Evolutionary conservation across 2,113 vertebrate genomes (phyloP).

Genomic region (Paraplagusia blochii): DNA sequence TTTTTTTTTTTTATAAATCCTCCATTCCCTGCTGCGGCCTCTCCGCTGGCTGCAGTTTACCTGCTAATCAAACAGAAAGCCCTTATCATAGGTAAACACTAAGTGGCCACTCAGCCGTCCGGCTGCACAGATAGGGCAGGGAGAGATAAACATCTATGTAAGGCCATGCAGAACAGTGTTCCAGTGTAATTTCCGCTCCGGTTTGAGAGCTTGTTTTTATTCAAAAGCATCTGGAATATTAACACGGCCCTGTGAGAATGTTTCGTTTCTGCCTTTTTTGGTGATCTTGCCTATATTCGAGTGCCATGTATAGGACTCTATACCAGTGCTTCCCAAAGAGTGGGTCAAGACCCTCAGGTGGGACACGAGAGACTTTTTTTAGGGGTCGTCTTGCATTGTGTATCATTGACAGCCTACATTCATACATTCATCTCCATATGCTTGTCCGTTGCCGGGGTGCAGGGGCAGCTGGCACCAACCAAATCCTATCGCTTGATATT

Average conservation of each 20-base stretch:
- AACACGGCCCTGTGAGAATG: conserved; percentile 71
- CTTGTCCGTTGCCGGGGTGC: too few relatives aligned
- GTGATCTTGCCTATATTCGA: conserved; percentile 58
- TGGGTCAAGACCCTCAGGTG: too few relatives aligned
- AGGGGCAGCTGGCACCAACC: too few relatives aligned
- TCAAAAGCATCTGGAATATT: conserved; percentile 76
- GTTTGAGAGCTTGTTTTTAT: conserved; percentile 67
- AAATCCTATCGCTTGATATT: too few relatives aligned
- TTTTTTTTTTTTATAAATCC: conserved; percentile 15
- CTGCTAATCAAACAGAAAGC: conserved; percentile 59
- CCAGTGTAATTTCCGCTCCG: conserved; percentile 65
- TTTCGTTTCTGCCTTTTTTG: conserved; percentile 61
- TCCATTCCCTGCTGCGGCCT: conserved; percentile 31
- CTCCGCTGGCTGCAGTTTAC: conserved; percentile 50
- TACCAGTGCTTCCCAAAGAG: too few relatives aligned
- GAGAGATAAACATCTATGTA: conserved; percentile 62
- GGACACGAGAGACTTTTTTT: too few relatives aligned
- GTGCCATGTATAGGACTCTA: conserved; percentile 5
- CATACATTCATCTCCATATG: too few relatives aligned
- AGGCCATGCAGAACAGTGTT: conserved; percentile 45
- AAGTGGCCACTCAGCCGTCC: conserved; percentile 59
- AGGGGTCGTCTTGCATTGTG: too few relatives aligned
- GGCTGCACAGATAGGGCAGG: conserved; percentile 50
- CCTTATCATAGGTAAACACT: conserved; percentile 69
- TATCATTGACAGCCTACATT: too few relatives aligned